phyloP scores from a whole-genome alignment of 2,888 invertebrate genomes.

The Aphelenchoides bicaudatus region DNA sequence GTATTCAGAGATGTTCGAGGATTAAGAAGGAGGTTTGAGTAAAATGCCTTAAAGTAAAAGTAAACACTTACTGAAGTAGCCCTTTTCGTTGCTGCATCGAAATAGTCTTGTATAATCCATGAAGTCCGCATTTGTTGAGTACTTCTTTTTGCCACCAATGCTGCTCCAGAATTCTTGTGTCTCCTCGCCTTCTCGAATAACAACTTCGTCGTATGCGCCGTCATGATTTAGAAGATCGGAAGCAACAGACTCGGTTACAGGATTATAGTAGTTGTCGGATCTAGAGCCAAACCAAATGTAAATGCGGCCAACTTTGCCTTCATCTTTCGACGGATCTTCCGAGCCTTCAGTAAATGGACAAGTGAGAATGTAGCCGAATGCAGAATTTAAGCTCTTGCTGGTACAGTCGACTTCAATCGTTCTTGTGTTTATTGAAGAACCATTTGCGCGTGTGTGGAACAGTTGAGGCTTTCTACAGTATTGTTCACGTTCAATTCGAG shows the following conservation, averaged over 20 bases:
- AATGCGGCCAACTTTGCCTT: slow-evolving; percentile 31
- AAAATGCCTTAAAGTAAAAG: no score
- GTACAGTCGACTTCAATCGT: slow-evolving; percentile 71
- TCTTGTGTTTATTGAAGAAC: slow-evolving; percentile 75
- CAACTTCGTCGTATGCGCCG: slow-evolving; percentile 40
- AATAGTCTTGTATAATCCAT: slow-evolving; percentile 90
- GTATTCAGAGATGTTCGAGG: no score
- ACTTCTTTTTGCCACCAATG: slow-evolving; percentile 54
- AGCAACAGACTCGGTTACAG: slow-evolving; percentile 24
- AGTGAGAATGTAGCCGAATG: slow-evolving; percentile 75
- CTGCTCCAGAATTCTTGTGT: slow-evolving; percentile 52
- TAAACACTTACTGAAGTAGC: slow-evolving; percentile 95
- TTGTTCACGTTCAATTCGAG: slow-evolving; percentile 34
- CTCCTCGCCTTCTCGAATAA: slow-evolving; percentile 52
- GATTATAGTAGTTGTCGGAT: slow-evolving; percentile 33
- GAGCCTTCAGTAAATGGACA: slow-evolving; percentile 39
- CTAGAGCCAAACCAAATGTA: slow-evolving; percentile 41
- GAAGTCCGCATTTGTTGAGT: slow-evolving; percentile 73
- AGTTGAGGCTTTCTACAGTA: slow-evolving; percentile 71
- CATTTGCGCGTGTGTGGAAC: slow-evolving; percentile 91
- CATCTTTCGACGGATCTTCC: slow-evolving; percentile 22
- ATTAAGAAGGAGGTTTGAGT: no score
- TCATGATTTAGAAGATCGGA: slow-evolving; percentile 34
- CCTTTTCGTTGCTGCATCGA: slow-evolving; percentile 97
- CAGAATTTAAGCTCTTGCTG: slow-evolving; percentile 80